Evolutionary conservation across 2,888 invertebrate species (phyloP), one percentile per base, ranked within the genome.

Genomic region (Trypoxylon attenuatum): DNA sequence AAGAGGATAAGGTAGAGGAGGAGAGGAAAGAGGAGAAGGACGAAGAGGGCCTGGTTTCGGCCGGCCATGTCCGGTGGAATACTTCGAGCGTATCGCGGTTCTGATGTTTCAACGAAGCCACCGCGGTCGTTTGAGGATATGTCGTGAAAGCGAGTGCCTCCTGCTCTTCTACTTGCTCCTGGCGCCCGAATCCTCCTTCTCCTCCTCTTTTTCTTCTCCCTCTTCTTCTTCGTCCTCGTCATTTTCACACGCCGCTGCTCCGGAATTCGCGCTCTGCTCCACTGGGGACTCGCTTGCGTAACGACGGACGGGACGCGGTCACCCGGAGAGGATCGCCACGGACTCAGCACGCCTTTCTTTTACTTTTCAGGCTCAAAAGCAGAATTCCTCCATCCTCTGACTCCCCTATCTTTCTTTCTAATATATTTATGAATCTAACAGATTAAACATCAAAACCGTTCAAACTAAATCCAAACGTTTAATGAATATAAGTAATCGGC

Each of bases 71-170:
- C 80, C 76, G 70, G 77, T 68, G 63, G 39, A 27, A 56, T 61
- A 76, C 66, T 74, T 77, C 71, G 77, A 81, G 80, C 82, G 83
- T 82, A 76, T 75, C 82, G 69, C 62, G 68, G 33, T 49, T 50
- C 18, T 78, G 78, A 79, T 84, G 84, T 83, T 82, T 78, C 81
- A 82, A 82, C 82, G 75, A 55, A 75, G 70, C 64, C 71, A 70
- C 64, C 13, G 10, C 2, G 33, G 8, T 27, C 27, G 27, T 5
- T 33, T 13, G 10, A 63, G 66, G 71, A 69, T 59, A 68, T 64
- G 69, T 62, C 73, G 77, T 75, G 80, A 80, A 81, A 81, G 80
- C 72, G 72, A 77, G 72, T 65, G 70, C 54, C 60, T 58, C 21
- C 50, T 46, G 27, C 23, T 49, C 45, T 22, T 71, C 59, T 72